Evolutionary conservation across 2,113 vertebrate species (phyloP).

Genomic region (Odobenus rosmarus): DNA sequence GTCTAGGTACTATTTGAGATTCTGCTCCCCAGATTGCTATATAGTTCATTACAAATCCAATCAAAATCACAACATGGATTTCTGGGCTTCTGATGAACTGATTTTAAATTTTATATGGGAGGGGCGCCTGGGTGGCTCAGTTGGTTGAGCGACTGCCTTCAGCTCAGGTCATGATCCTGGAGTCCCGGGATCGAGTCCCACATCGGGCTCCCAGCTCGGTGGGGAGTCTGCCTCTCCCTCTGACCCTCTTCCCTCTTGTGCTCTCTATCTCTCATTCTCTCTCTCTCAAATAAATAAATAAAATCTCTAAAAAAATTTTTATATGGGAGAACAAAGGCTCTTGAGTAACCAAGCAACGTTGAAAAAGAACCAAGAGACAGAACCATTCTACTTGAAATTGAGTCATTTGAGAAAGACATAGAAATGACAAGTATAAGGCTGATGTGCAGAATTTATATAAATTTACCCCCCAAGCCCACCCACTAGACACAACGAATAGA

Average conservation of each 20-base stretch:
- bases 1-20: not conserved
- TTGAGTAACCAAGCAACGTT: not conserved
- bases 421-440: not conserved
- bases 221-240: too few relatives aligned
- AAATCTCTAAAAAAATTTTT: not conserved
- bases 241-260: too few relatives aligned
- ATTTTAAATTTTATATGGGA: slow-evolving; percentile 2
- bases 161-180: too few relatives aligned
- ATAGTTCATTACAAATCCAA: not conserved
- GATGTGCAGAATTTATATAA: not conserved
- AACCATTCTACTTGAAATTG: not conserved
- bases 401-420: not conserved
- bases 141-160: too few relatives aligned
- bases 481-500: not conserved
- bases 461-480: not conserved
- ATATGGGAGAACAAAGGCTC: not conserved
- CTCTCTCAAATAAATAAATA: too few relatives aligned
- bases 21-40: slow-evolving; percentile 26
- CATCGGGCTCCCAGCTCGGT: too few relatives aligned
- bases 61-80: not conserved
- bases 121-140: too few relatives aligned
- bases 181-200: too few relatives aligned
- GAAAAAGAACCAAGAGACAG: not conserved
- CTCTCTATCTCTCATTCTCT: too few relatives aligned
- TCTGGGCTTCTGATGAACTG: not conserved